Percentiles rank a stretch among this genome's conserved stretches.
Conservation (phyloP, 2,888 invertebrate genomes). For the Synanthedon myopaeformis region DNA sequence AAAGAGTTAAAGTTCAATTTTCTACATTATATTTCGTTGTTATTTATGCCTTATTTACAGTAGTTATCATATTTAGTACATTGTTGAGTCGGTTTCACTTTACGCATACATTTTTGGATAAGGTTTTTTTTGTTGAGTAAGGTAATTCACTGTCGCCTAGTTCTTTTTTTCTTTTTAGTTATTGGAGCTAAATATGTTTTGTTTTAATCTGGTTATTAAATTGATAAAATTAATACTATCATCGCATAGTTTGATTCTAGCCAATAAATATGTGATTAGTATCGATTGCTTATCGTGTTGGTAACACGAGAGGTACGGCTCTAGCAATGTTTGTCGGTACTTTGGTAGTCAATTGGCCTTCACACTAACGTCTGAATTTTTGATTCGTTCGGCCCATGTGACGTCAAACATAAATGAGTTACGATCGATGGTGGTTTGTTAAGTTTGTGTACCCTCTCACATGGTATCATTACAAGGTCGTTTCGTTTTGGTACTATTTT, state of each 20-base stretch:
- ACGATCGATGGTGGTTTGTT: conserved; percentile 4
- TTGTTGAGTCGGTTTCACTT: conserved; percentile 22
- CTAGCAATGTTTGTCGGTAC: no score
- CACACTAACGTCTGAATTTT: conserved; percentile 24
- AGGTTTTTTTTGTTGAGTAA: conserved; percentile 17
- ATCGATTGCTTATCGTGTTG: conserved; percentile 6
- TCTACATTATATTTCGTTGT: background rate
- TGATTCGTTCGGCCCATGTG: conserved; percentile 17
- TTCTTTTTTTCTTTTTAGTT: background rate
- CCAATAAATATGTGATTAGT: conserved; percentile 1
- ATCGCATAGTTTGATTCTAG: conserved; percentile 1
- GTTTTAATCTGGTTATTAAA: background rate
- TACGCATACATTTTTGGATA: conserved; percentile 13
- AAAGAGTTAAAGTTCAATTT: no score
- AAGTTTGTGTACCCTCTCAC: background rate
- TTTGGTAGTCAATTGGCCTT: background rate
- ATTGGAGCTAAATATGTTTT: no score
- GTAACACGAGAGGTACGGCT: conserved; percentile 4
- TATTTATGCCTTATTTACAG: background rate
- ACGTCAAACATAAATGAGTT: conserved; percentile 15
- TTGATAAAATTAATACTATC: conserved; percentile 1
- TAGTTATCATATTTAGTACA: conserved; percentile 14
- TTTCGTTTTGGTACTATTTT: conserved; percentile 2
- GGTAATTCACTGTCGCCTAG: background rate
- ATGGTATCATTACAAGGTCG: background rate